Percentiles rank a stretch among this genome's conserved stretches.
phyloP scores from a whole-genome alignment of 2,888 invertebrate genomes.

The Reticulitermes lucifugus region DNA sequence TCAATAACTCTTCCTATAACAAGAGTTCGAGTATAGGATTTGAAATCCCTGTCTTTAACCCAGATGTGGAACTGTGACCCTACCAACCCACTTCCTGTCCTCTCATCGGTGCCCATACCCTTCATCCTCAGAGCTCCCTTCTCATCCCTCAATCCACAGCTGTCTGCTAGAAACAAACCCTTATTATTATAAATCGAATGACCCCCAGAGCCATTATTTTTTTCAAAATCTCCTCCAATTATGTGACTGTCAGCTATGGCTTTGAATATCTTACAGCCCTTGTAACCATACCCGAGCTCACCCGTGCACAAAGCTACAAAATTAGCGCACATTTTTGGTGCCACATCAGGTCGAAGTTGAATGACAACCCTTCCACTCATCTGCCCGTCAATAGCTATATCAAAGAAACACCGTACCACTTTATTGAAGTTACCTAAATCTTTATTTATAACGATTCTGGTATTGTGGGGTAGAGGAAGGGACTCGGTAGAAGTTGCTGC shows the following conservation, averaged over 20 bases:
- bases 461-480: not conserved
- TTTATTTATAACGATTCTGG: not conserved
- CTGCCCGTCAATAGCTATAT: not conserved
- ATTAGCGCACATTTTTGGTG: constrained; percentile 38
- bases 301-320: constrained; percentile 34
- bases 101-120: constrained; percentile 36
- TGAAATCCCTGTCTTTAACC: constrained; percentile 9
- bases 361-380: constrained; percentile 14
- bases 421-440: not conserved
- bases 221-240: constrained; percentile 33
- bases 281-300: constrained; percentile 35
- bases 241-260: constrained; percentile 1
- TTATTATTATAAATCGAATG: constrained; percentile 35
- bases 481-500: not conserved
- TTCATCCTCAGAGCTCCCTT: constrained; percentile 26
- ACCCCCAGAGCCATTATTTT: constrained; percentile 34
- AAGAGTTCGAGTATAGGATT: not conserved
- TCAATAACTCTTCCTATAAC: constrained; percentile 22
- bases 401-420: constrained; percentile 6
- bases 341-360: constrained; percentile 20
- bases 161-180: constrained; percentile 18
- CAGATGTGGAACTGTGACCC: constrained; percentile 40
- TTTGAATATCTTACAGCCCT: constrained; percentile 34
- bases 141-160: not conserved
- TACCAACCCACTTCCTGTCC: constrained; percentile 28